A percentile compares a stretch with the other conserved stretches of the same genome.
phyloP scores from a whole-genome alignment of 1,140 invertebrate species.

The Branchinecta lynchi region DNA sequence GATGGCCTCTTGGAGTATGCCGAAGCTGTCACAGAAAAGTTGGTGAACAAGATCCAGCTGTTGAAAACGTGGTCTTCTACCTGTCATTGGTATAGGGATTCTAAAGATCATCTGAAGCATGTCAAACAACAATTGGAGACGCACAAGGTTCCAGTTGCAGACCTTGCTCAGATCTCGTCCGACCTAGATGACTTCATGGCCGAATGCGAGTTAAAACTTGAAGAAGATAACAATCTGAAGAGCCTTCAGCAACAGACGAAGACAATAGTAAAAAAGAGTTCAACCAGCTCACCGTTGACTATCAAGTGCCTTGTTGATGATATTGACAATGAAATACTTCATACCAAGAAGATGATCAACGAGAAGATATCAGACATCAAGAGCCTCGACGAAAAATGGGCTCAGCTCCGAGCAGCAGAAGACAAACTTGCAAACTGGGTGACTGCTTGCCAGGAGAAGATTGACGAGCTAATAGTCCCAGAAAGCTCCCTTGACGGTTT shows the following conservation, averaged over 20 bases:
- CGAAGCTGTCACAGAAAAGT: constrained; percentile 43
- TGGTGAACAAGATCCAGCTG: constrained; percentile 52
- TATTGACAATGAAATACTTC: constrained; percentile 39
- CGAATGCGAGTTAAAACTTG: constrained; percentile 50
- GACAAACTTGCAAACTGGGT: constrained; percentile 26
- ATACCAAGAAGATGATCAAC: constrained; percentile 36
- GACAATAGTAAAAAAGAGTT: constrained; percentile 45
- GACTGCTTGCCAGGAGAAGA: constrained; percentile 22
- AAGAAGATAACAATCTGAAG: constrained; percentile 48
- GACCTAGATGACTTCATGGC: constrained; percentile 43
- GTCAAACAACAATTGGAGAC: constrained; percentile 60
- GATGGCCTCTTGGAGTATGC: no score
- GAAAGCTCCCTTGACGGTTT: constrained; percentile 37
- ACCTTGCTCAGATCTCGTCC: constrained; percentile 31
- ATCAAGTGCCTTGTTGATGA: constrained; percentile 50
- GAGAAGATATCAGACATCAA: constrained; percentile 51
- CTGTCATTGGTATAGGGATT: constrained; percentile 60
- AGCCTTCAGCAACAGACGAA: constrained; percentile 38
- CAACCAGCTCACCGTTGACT: constrained; percentile 46
- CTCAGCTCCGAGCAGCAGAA: constrained; percentile 27
- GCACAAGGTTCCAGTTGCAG: constrained; percentile 47
- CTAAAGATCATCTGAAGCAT: constrained; percentile 59
- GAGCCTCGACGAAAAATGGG: constrained; percentile 33
- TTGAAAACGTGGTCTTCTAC: constrained; percentile 70
- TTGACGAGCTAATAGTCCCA: constrained; percentile 24